Conservation (phyloP, 2,888 invertebrate genomes). For the Phengaris arion region DNA sequence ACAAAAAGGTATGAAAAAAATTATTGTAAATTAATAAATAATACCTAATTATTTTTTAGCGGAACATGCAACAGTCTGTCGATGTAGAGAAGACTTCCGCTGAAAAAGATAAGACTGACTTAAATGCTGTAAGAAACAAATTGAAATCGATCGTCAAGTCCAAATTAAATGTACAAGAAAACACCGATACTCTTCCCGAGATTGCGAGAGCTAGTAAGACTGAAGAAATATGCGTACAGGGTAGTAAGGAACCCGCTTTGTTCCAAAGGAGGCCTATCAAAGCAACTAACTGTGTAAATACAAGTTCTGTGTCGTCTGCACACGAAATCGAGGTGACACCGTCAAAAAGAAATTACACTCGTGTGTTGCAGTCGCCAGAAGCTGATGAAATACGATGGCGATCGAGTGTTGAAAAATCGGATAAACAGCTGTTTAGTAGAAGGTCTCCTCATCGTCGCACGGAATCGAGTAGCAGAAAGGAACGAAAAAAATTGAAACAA, state of each 20-base stretch:
- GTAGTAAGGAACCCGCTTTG: conserved; percentile 66
- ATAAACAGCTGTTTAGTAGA: conserved; percentile 55
- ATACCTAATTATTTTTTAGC: conserved; percentile 49
- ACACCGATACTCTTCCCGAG: conserved; percentile 60
- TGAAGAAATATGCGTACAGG: conserved; percentile 57
- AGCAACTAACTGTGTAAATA: conserved; percentile 39
- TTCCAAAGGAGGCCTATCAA: conserved; percentile 67
- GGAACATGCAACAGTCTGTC: conserved; percentile 48
- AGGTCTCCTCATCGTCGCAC: conserved; percentile 47
- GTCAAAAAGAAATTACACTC: conserved; percentile 58
- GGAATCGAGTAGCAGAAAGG: conserved; percentile 57
- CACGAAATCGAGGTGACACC: conserved; percentile 40
- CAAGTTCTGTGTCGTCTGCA: conserved; percentile 30
- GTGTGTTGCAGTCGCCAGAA: conserved; percentile 68
- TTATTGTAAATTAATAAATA: not conserved
- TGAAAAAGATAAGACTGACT: conserved; percentile 45
- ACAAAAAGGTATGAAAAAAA: not conserved
- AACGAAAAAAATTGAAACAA: conserved; percentile 56
- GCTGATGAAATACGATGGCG: conserved; percentile 46
- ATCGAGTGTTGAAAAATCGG: conserved; percentile 39
- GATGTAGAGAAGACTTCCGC: conserved; percentile 39
- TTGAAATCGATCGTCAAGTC: conserved; percentile 51
- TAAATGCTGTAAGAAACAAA: conserved; percentile 60
- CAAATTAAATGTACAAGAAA: conserved; percentile 45
- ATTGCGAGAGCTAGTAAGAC: conserved; percentile 60